phyloP scores from a whole-genome alignment of 2,888 invertebrate genomes.

The Tiphia femorata region DNA sequence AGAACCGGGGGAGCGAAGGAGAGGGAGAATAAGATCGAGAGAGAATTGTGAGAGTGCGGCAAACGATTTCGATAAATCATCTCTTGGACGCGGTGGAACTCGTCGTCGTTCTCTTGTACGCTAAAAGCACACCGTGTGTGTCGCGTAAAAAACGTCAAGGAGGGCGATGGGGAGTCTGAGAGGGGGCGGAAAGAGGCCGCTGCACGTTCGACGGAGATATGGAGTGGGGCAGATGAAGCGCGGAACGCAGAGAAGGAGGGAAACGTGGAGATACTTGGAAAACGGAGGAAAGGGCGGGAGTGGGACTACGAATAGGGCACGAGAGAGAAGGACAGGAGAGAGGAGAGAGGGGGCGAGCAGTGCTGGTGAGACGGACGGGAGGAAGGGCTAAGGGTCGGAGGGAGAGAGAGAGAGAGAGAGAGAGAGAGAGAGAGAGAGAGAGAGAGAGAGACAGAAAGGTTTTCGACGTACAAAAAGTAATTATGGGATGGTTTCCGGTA shows the following conservation, averaged over 20 bases:
- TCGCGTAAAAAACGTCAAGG: slow-evolving; percentile 31
- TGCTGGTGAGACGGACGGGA: too few species aligned
- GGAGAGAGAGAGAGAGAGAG: background rate
- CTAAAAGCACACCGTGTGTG: slow-evolving; percentile 40
- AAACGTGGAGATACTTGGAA: too few species aligned
- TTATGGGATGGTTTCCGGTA: slow-evolving; percentile 68
- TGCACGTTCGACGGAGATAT: slow-evolving; percentile 3
- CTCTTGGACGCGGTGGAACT: slow-evolving; percentile 21
- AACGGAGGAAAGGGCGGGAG: slow-evolving; percentile 5
- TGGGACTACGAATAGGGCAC: too few species aligned
- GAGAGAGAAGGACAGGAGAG: background rate
- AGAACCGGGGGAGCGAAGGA: background rate
- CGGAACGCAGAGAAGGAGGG: too few species aligned
- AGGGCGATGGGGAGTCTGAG: slow-evolving; percentile 4
- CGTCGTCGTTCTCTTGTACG: slow-evolving; percentile 20
- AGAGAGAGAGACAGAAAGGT: slow-evolving; percentile 22
- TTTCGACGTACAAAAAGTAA: slow-evolving; percentile 66
- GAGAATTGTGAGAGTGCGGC: slow-evolving; percentile 7
- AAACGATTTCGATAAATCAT: slow-evolving; percentile 38
- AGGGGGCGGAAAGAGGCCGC: slow-evolving; percentile 36
- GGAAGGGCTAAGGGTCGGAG: background rate
- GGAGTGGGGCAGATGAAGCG: background rate
- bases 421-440: slow-evolving; percentile 8
- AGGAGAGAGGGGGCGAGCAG: background rate
- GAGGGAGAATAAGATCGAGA: background rate